These are phyloP conservation scores for Psammodynastes pulverulentus DNA, from an alignment of 2,113 vertebrate species.

Conservation along the genomic window DNA sequence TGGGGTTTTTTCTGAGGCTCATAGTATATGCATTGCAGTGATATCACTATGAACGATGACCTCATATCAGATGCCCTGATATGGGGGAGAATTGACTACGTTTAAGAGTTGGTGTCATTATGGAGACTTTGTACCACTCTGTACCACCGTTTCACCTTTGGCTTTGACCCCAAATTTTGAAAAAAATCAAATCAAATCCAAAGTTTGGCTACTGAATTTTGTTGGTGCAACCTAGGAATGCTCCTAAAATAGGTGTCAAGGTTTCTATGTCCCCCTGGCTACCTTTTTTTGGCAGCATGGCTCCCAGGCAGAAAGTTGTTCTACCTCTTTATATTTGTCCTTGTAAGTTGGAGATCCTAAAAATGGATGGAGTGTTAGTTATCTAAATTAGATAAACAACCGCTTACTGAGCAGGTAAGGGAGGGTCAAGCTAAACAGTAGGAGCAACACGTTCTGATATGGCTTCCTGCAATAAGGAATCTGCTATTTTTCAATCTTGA, in stretches of 20 bases:
- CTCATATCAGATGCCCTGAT: neutral
- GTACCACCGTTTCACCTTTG: neutral
- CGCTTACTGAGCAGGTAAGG: neutral
- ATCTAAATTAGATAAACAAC: neutral
- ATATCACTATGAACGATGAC: neutral
- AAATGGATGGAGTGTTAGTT: neutral
- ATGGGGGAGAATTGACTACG: neutral
- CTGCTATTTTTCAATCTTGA: neutral
- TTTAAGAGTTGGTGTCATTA: neutral
- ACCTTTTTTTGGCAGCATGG: neutral
- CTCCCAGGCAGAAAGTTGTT: neutral
- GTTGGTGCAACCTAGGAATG: neutral
- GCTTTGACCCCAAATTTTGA: neutral
- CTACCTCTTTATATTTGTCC: neutral
- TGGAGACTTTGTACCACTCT: neutral
- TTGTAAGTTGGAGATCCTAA: neutral
- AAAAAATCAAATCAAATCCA: neutral
- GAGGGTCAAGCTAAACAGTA: neutral
- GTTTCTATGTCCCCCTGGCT: neutral
- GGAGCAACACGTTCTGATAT: neutral
- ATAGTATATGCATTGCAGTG: neutral
- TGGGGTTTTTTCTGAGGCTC: neutral
- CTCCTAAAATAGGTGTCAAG: neutral
- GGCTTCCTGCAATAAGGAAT: neutral
- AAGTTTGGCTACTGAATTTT: neutral